These are phyloP conservation scores for Mormyrus hasselquistii DNA, from an alignment of 2,797 vertebrate genomes.

Conservation along the genomic window DNA sequence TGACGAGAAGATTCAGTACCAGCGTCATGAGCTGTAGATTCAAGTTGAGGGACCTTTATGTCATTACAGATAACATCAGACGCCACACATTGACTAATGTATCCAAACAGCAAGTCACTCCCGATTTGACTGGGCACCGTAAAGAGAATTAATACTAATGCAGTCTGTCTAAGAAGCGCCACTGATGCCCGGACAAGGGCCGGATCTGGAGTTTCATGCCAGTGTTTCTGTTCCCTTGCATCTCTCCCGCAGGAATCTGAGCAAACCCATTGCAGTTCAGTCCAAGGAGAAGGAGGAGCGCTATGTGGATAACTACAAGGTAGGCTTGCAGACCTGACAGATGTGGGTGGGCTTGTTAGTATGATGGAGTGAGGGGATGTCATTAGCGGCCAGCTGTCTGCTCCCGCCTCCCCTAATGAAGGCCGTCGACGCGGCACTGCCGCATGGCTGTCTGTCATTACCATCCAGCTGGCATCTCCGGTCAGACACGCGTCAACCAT, in stretches of 20 bases:
- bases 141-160: background rate
- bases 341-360: background rate
- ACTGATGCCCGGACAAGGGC: background rate
- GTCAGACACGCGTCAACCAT: background rate
- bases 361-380: background rate
- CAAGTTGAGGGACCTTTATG: background rate
- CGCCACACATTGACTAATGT: background rate
- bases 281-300: slow-evolving; percentile 98
- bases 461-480: background rate
- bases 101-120: background rate
- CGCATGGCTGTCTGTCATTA: background rate
- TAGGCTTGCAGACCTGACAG: slow-evolving; percentile 38
- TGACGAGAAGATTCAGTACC: background rate
- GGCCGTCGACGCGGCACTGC: background rate
- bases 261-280: slow-evolving; percentile 94
- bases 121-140: background rate
- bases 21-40: background rate
- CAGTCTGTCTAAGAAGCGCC: too few species aligned
- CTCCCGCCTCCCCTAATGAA: background rate
- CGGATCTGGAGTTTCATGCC: background rate
- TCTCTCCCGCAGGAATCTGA: slow-evolving; percentile 71
- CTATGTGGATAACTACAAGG: slow-evolving; percentile 94
- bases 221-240: background rate
- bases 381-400: background rate
- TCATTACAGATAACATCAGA: slow-evolving; percentile 4